A percentile compares a stretch with the other conserved stretches of the same genome.
Conservation (phyloP, 2,888 invertebrate genomes). For the Torymus auratus region DNA sequence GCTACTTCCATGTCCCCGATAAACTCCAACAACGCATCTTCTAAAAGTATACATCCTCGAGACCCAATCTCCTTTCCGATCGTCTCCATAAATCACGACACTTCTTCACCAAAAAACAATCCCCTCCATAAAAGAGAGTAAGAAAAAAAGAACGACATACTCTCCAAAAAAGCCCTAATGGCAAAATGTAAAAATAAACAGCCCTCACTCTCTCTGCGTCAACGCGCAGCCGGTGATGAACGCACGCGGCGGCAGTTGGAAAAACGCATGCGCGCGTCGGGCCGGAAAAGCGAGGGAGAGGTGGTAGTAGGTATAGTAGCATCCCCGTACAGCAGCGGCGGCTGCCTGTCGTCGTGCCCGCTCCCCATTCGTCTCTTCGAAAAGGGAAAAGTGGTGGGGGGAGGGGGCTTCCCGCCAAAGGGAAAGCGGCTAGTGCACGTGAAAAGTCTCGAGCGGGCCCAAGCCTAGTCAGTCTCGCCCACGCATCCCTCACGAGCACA, state of each 20-base stretch:
- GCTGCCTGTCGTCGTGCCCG: constrained; percentile 31
- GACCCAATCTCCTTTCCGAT: neutral
- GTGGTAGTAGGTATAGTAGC: constrained; percentile 14
- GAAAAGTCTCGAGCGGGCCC: constrained; percentile 19
- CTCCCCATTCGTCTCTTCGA: neutral
- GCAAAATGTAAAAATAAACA: constrained; percentile 38
- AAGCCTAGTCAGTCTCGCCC: constrained; percentile 67
- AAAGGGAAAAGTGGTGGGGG: constrained; percentile 4
- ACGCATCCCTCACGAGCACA: constrained; percentile 63
- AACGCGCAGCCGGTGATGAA: too few relatives aligned
- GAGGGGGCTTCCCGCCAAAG: constrained; percentile 52
- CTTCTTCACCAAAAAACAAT: constrained; percentile 1
- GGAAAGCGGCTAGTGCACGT: constrained; percentile 47
- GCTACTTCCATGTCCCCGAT: too few relatives aligned
- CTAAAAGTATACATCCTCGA: neutral
- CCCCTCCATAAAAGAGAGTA: neutral
- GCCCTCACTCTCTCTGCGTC: too few relatives aligned
- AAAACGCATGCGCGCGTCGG: constrained; percentile 31
- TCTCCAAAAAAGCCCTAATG: neutral
- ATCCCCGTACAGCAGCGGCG: constrained; percentile 25
- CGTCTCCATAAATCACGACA: neutral
- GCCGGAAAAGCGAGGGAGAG: constrained; percentile 33
- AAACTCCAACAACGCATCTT: neutral
- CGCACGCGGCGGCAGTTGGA: constrained; percentile 24
- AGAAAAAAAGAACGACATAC: neutral